Conservation (phyloP, 2,888 invertebrate species). For the Callyntrura sp. region DNA sequence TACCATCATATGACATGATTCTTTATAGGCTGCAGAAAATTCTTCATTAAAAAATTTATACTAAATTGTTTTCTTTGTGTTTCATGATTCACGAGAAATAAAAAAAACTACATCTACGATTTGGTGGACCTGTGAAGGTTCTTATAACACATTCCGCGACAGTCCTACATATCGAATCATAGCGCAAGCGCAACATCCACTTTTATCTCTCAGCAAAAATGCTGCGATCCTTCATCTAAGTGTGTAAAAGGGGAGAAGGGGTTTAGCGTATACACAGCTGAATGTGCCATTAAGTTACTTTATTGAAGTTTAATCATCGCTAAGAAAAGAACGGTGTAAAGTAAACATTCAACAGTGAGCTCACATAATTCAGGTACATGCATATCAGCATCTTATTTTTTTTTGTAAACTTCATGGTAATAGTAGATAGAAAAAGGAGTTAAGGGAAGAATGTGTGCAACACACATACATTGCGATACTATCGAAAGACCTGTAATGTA, state of each 20-base stretch:
- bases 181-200: too few relatives aligned
- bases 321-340: conserved; percentile 35
- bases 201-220: too few relatives aligned
- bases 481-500: background rate
- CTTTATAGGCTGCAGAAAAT: conserved; percentile 13
- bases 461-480: conserved; percentile 15
- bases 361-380: conserved; percentile 52
- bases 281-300: conserved; percentile 26
- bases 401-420: conserved; percentile 12
- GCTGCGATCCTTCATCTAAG: too few relatives aligned
- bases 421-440: conserved; percentile 32
- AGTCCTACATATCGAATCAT: background rate
- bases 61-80: conserved; percentile 6
- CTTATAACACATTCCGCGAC: background rate
- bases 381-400: conserved; percentile 52
- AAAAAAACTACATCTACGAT: background rate
- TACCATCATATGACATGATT: conserved; percentile 34
- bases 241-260: too few relatives aligned
- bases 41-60: conserved; percentile 18
- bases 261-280: background rate
- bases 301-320: conserved; percentile 63
- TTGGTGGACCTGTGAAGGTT: background rate
- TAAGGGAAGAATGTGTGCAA: conserved; percentile 10
- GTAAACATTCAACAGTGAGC: background rate
- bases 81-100: conserved; percentile 3